Base-by-base conservation (phyloP, 2,113 vertebrate species). In the Macaca nemestrina region DNA sequence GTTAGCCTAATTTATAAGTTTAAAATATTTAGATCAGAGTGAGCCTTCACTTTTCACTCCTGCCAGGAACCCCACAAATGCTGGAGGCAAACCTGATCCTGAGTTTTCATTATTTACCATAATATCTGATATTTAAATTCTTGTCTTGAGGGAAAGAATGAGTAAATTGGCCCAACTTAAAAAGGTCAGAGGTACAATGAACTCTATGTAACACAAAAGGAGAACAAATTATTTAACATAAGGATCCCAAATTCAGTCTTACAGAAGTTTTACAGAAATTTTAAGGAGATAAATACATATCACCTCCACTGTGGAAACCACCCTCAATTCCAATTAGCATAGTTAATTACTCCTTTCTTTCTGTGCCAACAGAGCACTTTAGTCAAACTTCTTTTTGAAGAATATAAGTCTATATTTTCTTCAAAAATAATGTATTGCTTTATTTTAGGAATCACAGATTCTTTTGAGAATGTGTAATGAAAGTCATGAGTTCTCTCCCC, bases 81-180 rank as follows among this genome's bases (percentile, higher is more conserved):
- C 78, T 45, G 8, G 50, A 72, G 16, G 38, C 48, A 94, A 75
- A 40, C 27, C 11, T 64, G 2, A 76, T 76, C 10, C 32, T 93
- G 43, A 61, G 48, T 70, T 68, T 88, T 84, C 25, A 93, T 61
- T 84, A 90, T 80, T 94, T 88, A 90, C 12, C 79, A 6, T 68
- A 85, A 25, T 38, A 73, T 67, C 67, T 64, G 16, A 1, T 83
- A 90, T 64, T 80, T 93, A 61, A 93, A 70, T 87, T 80, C 5
- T 87, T 95, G 43, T 84, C 85, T 90, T 88, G 81, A 84, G 23
- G 75, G 32, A 78, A 97, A 88, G 78, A 73, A 7, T 90, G 32
- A 94, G 22, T 23, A 94, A 40, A 80, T 35, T 93, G 64, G 18
- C 30, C 22, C n/a, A 48, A 88, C 17, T 80, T 84, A 93, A 88